Evolutionary conservation across 2,113 vertebrate genomes (phyloP), one percentile per base, ranked within the genome.

Genomic region (Eidolon helvum): DNA sequence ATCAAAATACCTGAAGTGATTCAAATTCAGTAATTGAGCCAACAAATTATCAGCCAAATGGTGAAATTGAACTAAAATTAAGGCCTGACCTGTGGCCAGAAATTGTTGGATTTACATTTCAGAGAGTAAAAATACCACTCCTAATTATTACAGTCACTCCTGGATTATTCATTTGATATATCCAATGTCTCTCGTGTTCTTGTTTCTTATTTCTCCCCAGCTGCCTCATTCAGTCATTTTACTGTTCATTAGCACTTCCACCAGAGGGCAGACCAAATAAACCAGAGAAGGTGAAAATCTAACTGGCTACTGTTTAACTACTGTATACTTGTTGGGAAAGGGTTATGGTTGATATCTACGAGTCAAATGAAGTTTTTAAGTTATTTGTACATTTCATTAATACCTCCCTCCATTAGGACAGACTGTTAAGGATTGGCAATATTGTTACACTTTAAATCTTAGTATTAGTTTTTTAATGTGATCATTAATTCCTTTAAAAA

Each of bases 91-190:
- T 92, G 43, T 97, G 4, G 75, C 55, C 1, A 87, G 33, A 96
- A 96, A 65, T 93, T 87, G 75, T 33, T 63, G 83, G 84, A 80
- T 97, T 96, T 93, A 48, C 85, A 96, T 95, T 96, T 69, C 84
- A 24, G 33, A 96, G 94, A 97, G 43, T 97, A 95, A 98, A 98
- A 97, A 94, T 91, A 43, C 92, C 94, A 77, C 91, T 85, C 89
- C 66, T 91, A 95, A 91, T 98, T 97, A 96, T 91, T 97, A 68
- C 90, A 96, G 55, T 79, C 68, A 85, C 35, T 35, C 55, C 8
- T 87, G 55, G 86, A 83, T 95, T 94, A 91, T 89, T 22, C 71
- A 71, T 24, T 66, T 87, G 61, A 10, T 94, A 22, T 72, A 30
- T 45, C 33, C 55, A 19, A 1, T 48, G 6, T 77, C n/a, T 69